Evolutionary conservation across 2,797 vertebrate genomes (phyloP), one percentile per base, ranked within the genome.

Genomic region (Enteromius viviparus): DNA sequence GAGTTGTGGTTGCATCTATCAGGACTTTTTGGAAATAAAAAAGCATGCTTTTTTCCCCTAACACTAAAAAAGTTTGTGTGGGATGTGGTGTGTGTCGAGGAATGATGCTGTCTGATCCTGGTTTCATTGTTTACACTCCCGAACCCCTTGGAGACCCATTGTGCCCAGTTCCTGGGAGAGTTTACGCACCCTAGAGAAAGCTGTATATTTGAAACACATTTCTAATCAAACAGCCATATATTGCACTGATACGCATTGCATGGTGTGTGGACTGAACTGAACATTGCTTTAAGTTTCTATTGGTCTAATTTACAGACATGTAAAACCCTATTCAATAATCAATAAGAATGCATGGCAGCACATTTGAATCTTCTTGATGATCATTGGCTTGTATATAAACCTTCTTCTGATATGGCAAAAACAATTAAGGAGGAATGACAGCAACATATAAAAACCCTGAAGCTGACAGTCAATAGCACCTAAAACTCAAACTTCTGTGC

Each of bases 151-250:
- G 49, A 79, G 75, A 80, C 55, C 45, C 65, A 68, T 79, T 82
- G 83, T 83, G 74, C 69, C 8, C 34, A 81, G 75, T 82, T 58
- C 65, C 37, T 26, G 58, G 62, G 72, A 83, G 78, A 49, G 87
- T 86, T 76, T 86, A 81, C 58, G 79, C 66, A 76, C 47, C 5
- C 37, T 40, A 79, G 37, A 76, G 64, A 49, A 81, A 74, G 66
- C n/a, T 3, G 51, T 82, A 51, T 51, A 85, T 82, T 55, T 76
- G 81, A 82, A 83, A 84, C 42, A 62, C 9, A 10, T 83, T 76
- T 55, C 17, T 12, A 40, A 70, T 53, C 69, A 65, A 65, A 78
- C 34, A 68, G 42, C 45, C 29, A 21, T 66, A 21, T 66, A 76
- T 45, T 51, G 75, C 51, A 72, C 1, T 47, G 47, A 66, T 80